Evolutionary conservation across 2,113 vertebrate species (phyloP).

Genomic region (Gyps fulvus): DNA sequence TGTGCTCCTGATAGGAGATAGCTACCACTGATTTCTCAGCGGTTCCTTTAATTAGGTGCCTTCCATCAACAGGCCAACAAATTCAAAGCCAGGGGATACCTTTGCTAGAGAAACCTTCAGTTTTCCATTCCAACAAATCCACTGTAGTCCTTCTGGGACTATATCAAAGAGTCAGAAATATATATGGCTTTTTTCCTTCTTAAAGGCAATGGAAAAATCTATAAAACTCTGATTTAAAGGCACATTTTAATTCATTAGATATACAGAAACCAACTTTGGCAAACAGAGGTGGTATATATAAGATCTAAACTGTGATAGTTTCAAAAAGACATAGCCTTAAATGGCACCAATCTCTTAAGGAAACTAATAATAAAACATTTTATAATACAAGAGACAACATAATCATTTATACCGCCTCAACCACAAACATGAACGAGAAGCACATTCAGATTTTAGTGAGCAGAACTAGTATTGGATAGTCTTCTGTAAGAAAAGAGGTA

Average conservation of each 20-base stretch:
- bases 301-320: not conserved
- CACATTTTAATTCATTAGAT: conserved; percentile 19
- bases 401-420: not conserved
- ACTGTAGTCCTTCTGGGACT: not conserved
- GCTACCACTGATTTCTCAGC: not conserved
- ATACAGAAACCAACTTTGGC: not conserved
- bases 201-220: not conserved
- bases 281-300: not conserved
- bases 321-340: not conserved
- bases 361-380: not conserved
- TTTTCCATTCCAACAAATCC: not conserved
- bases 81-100: not conserved
- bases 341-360: not conserved
- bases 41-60: not conserved
- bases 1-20: not conserved
- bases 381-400: not conserved
- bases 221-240: conserved; percentile 4
- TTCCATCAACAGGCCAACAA: not conserved
- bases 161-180: not conserved
- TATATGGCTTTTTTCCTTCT: not conserved
- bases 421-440: fast-evolving
- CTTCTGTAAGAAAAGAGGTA: not conserved
- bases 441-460: not conserved
- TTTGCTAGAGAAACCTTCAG: not conserved
- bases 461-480: not conserved